phyloP scores from a whole-genome alignment of 2,888 invertebrate genomes.

The Mimas tiliae region DNA sequence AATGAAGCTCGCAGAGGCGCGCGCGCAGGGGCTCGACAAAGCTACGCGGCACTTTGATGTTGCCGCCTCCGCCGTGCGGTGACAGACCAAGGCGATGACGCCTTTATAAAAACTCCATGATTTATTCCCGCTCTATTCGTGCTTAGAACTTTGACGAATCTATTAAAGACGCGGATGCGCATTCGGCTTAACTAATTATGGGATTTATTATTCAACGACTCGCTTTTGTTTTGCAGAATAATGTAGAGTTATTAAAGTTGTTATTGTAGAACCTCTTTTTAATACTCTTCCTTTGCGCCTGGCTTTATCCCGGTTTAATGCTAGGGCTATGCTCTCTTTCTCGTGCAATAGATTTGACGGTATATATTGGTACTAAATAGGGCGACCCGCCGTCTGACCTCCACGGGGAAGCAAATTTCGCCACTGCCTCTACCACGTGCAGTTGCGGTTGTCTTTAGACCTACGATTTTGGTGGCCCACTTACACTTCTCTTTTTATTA shows the following conservation, averaged over 20 bases:
- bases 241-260: not conserved
- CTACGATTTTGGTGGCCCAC: too few relatives aligned
- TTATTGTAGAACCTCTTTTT: not conserved
- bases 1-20: constrained; percentile 73
- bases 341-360: too few relatives aligned
- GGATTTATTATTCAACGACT: constrained; percentile 20
- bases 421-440: too few relatives aligned
- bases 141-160: constrained; percentile 28
- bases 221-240: not conserved
- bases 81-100: constrained; percentile 78
- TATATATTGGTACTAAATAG: too few relatives aligned
- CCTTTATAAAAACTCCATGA: constrained; percentile 81
- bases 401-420: too few relatives aligned
- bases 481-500: too few relatives aligned
- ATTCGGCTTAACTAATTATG: constrained; percentile 17
- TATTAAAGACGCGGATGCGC: constrained; percentile 19
- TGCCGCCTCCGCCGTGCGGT: constrained; percentile 57
- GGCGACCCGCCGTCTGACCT: too few relatives aligned
- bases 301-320: too few relatives aligned
- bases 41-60: constrained; percentile 58
- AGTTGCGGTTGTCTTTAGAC: too few relatives aligned
- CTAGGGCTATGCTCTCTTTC: too few relatives aligned
- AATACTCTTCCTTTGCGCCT: not conserved
- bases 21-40: constrained; percentile 65
- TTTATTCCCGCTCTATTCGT: constrained; percentile 67